A percentile compares a stretch with the other conserved stretches of the same genome.
Conservation (phyloP, 2,888 invertebrate species). For the Leptinotarsa rubiginosa region DNA sequence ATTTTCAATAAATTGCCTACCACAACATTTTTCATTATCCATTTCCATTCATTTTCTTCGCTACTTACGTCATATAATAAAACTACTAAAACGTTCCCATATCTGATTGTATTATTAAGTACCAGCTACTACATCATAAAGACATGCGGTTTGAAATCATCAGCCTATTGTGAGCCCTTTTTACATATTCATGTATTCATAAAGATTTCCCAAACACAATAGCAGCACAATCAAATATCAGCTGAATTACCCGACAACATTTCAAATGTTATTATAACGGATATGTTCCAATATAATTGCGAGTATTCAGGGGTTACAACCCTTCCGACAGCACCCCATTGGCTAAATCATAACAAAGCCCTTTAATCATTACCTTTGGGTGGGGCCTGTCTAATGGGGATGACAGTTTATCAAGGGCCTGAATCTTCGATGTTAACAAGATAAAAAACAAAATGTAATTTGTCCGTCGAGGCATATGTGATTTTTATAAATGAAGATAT, state of each 20-base stretch:
- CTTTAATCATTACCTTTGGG: constrained; percentile 57
- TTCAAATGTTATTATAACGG: constrained; percentile 60
- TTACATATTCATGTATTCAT: constrained; percentile 51
- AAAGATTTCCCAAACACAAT: constrained; percentile 58
- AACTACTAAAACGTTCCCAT: constrained; percentile 31
- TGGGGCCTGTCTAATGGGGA: constrained; percentile 49
- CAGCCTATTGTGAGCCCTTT: constrained; percentile 36
- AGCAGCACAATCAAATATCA: constrained; percentile 60
- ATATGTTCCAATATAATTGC: constrained; percentile 61
- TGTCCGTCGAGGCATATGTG: constrained; percentile 32
- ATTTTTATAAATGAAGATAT: constrained; percentile 25
- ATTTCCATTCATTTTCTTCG: not conserved
- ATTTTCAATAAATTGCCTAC: not conserved
- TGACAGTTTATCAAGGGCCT: constrained; percentile 43
- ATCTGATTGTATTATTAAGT: constrained; percentile 42
- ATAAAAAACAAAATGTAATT: constrained; percentile 49
- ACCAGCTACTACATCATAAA: constrained; percentile 39
- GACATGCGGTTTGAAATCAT: constrained; percentile 46
- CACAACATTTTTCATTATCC: not conserved
- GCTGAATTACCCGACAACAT: constrained; percentile 54
- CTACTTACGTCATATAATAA: not conserved
- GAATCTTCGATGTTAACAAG: constrained; percentile 52
- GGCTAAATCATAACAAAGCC: constrained; percentile 51
- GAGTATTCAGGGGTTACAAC: constrained; percentile 48
- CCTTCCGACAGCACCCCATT: constrained; percentile 48